Percentiles rank a stretch among this genome's conserved stretches.
These are phyloP conservation scores for Larimichthys crocea DNA, from an alignment of 2,113 vertebrate species.

Conservation along the genomic window DNA sequence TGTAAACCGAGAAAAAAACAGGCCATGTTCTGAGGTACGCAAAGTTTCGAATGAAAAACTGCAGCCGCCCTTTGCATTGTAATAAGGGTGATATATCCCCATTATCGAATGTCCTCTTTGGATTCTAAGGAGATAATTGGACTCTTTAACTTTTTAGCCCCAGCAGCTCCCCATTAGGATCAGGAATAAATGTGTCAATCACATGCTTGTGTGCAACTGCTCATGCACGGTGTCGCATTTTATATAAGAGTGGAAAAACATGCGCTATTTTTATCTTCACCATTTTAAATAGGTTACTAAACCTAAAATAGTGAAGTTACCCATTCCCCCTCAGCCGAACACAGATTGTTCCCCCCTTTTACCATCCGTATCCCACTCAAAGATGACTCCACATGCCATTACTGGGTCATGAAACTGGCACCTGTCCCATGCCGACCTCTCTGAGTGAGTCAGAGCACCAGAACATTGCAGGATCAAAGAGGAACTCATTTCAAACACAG, in stretches of 20 bases:
- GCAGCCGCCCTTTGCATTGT: background rate
- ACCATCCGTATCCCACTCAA: conserved; percentile 1
- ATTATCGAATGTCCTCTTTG: conserved; percentile 24
- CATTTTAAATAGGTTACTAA: conserved; percentile 14
- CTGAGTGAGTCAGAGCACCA: conserved; percentile 26
- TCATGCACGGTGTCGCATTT: background rate
- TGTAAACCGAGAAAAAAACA: background rate
- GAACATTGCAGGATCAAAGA: conserved; percentile 53
- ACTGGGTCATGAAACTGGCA: conserved; percentile 46
- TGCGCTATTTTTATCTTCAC: background rate
- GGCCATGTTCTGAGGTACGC: background rate
- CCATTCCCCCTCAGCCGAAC: background rate
- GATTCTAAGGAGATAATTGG: conserved; percentile 36
- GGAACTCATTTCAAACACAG: conserved; percentile 30
- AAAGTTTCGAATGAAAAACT: background rate
- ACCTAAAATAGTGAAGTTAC: conserved; percentile 1
- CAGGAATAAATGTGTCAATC: conserved; percentile 28
- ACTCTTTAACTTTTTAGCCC: conserved; percentile 25
- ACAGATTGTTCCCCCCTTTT: background rate
- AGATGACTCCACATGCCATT: conserved; percentile 22
- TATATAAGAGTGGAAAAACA: background rate
- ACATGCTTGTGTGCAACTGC: background rate
- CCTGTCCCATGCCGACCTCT: conserved; percentile 39
- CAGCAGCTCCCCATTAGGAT: conserved; percentile 23
- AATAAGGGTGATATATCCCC: background rate